These are phyloP conservation scores for Lepidocyrtinus sp. DNA, from an alignment of 2,888 invertebrate species.

Conservation along the genomic window DNA sequence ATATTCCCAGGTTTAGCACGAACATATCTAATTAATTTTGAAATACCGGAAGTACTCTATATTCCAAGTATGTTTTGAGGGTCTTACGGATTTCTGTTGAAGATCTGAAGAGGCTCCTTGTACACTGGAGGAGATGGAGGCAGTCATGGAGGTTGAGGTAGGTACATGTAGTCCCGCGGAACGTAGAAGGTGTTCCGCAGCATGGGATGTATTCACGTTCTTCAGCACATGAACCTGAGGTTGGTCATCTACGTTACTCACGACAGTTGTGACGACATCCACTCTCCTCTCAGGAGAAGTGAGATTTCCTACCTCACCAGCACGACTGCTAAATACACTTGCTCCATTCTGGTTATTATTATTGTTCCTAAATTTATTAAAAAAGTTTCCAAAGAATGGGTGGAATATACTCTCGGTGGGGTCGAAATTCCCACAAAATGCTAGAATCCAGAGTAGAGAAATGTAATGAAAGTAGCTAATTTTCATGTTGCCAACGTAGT, in stretches of 20 bases:
- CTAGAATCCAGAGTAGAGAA: constrained; percentile 11
- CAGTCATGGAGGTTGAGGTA: constrained; percentile 19
- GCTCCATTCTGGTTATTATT: background rate
- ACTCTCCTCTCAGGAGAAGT: constrained; percentile 12
- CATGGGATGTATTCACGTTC: background rate
- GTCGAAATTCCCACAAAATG: background rate
- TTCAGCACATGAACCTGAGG: background rate
- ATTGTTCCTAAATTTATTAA: constrained; percentile 12
- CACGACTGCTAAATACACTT: background rate
- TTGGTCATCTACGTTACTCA: background rate
- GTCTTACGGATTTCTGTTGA: background rate
- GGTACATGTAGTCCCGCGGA: constrained; percentile 3
- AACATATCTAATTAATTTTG: constrained; percentile 1
- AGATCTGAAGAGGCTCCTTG: background rate
- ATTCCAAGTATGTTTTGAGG: too few relatives aligned
- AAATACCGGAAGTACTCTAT: background rate
- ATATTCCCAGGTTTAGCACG: background rate
- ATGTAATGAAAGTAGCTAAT: too few relatives aligned
- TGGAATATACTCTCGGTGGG: background rate
- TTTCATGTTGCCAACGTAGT: too few relatives aligned
- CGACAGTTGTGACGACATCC: constrained; percentile 23
- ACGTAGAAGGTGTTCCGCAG: background rate
- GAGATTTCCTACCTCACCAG: constrained; percentile 19
- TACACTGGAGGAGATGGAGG: constrained; percentile 7
- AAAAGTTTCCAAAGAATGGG: constrained; percentile 34